Conservation (phyloP, 1,140 invertebrate genomes). For the Drosophila yakuba region DNA sequence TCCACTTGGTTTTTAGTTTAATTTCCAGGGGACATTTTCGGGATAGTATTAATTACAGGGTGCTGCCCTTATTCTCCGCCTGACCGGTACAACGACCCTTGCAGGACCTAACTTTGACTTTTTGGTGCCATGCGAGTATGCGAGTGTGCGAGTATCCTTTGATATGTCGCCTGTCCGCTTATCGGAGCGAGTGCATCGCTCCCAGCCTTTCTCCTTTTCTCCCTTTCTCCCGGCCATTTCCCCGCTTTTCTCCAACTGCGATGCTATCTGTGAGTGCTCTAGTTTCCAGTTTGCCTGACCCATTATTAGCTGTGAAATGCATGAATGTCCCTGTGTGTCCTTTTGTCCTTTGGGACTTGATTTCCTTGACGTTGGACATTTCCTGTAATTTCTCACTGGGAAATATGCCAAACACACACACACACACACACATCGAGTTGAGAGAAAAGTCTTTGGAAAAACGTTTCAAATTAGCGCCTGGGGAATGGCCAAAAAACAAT, state of each 20-base stretch:
- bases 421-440: slow-evolving; percentile 23
- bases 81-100: slow-evolving; percentile 35
- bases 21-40: slow-evolving; percentile 46
- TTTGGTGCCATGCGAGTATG: slow-evolving; percentile 50
- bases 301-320: slow-evolving; percentile 61
- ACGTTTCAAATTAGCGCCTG: slow-evolving; percentile 70
- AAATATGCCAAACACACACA: slow-evolving; percentile 31
- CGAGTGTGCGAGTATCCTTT: slow-evolving; percentile 53
- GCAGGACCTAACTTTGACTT: slow-evolving; percentile 50
- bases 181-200: slow-evolving; percentile 73
- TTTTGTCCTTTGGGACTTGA: slow-evolving; percentile 75
- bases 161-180: slow-evolving; percentile 62
- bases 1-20: slow-evolving; percentile 54
- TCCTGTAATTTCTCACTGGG: slow-evolving; percentile 75
- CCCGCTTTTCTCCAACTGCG: slow-evolving; percentile 34
- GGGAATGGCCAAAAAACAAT: slow-evolving; percentile 49
- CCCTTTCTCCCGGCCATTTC: slow-evolving; percentile 10
- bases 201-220: slow-evolving; percentile 31
- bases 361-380: slow-evolving; percentile 66
- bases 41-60: slow-evolving; percentile 70
- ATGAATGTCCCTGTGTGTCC: slow-evolving; percentile 47
- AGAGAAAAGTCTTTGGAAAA: slow-evolving; percentile 33
- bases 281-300: slow-evolving; percentile 63
- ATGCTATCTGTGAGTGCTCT: slow-evolving; percentile 72
- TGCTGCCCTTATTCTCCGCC: slow-evolving; percentile 1